Evolutionary conservation across 2,888 invertebrate species (phyloP), one percentile per base, ranked within the genome.

Genomic region (Sarcophaga caerulescens): DNA sequence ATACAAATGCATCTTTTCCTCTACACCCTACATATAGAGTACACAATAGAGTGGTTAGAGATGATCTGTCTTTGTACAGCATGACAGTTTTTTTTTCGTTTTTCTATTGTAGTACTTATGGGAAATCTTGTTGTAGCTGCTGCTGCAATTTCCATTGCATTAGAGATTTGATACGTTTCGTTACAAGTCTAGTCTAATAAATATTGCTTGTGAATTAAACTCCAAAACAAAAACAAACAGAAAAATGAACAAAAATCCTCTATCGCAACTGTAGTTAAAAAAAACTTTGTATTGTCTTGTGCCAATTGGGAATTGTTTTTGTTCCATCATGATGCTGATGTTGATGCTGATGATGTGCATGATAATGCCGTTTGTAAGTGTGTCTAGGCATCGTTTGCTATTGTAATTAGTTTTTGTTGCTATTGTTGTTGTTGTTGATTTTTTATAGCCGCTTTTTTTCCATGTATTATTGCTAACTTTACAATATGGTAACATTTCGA

Each of bases 401-500:
- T 85, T 78, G 60, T 52, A 57, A 52, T 45, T 17, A n/a, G 19
- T 77, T 76, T 59, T 65, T 85, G 19, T 66, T 63, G 8, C 52
- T 81, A 69, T 75, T 47, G 35, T 19, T 52, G 52, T 52, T 52
- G 52, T 17, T 47, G 3, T 52, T 17, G 35, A 5, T 52, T 52
- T 85, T 62, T 69, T 68, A 44, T 83, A 71, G 70, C 35, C 8
- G 21, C 75, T 47, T 68, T 86, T 63, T 25, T 76, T 81, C 62
- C 23, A 73, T 81, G 35, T 63, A 45, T 69, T 85, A 84, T 76
- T 79, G 81, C 84, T 81, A 85, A 81, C 80, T 85, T 81, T 79
- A 80, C 88, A 88, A 85, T 88, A 87, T 85, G 87, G 86, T 71
- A 87, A 71, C 77, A 85, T 85, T 84, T 81, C 63, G 35, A 35